Conservation (phyloP, 2,888 invertebrate species). For the Caenorhabditis sinica region DNA sequence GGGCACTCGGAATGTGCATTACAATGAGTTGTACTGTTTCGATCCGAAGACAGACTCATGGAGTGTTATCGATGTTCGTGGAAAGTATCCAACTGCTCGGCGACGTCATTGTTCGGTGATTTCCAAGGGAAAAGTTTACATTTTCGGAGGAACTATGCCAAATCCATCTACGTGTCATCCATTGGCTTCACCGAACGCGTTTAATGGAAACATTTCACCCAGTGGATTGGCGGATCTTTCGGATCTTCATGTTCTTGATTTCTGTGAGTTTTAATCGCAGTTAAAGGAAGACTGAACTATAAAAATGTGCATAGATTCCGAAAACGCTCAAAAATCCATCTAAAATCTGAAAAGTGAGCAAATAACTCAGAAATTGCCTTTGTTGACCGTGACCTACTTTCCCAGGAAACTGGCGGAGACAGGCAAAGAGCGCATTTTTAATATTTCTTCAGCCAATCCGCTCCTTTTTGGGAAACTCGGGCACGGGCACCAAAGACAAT, state of each 20-base stretch:
- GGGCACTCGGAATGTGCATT: conserved; percentile 89
- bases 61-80: conserved; percentile 86
- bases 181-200: not conserved
- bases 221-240: conserved; percentile 76
- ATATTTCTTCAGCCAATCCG: too few relatives aligned
- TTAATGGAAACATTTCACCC: conserved; percentile 17
- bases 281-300: not conserved
- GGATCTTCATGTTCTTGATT: conserved; percentile 82
- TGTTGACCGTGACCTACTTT: too few relatives aligned
- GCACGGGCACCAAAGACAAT: too few relatives aligned
- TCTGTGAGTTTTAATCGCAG: conserved; percentile 47
- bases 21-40: conserved; percentile 91
- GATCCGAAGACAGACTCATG: conserved; percentile 84
- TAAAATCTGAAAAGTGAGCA: too few relatives aligned
- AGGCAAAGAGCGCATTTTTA: too few relatives aligned
- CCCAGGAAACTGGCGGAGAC: too few relatives aligned
- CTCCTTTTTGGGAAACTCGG: too few relatives aligned
- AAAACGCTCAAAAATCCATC: too few relatives aligned
- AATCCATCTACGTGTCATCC: conserved; percentile 36
- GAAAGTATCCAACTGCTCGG: conserved; percentile 84
- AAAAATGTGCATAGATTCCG: too few relatives aligned
- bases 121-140: conserved; percentile 88
- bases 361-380: too few relatives aligned
- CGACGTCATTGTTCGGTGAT: conserved; percentile 90
- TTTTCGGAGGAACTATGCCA: conserved; percentile 94